Evolutionary conservation across 2,888 invertebrate genomes (phyloP).

Genomic region (Thelaira solivaga): DNA sequence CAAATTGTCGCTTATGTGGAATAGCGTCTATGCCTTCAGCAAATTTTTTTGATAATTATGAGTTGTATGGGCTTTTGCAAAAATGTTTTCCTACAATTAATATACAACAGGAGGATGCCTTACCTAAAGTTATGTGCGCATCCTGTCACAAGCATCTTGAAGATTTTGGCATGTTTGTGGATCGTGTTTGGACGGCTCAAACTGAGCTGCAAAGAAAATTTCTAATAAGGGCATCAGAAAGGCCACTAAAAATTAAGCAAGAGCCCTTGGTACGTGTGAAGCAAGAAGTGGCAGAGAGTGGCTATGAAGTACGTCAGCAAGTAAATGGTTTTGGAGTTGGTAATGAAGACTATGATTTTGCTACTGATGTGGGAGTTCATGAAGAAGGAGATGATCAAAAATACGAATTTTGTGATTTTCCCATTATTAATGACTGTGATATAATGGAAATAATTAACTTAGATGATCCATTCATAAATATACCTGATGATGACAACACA

Average conservation of each 20-base stretch:
- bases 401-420: slow-evolving; percentile 73
- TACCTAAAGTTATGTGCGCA: slow-evolving; percentile 74
- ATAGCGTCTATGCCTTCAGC: slow-evolving; percentile 66
- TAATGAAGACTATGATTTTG: slow-evolving; percentile 64
- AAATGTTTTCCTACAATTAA: slow-evolving; percentile 76
- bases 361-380: slow-evolving; percentile 63
- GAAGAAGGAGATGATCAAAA: slow-evolving; percentile 72
- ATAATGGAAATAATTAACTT: slow-evolving; percentile 77
- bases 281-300: slow-evolving; percentile 73
- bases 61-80: slow-evolving; percentile 75
- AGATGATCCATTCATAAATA: slow-evolving; percentile 76
- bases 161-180: slow-evolving; percentile 73
- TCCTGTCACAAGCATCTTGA: slow-evolving; percentile 71
- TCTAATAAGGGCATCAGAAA: slow-evolving; percentile 61
- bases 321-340: slow-evolving; percentile 67
- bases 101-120: slow-evolving; percentile 73
- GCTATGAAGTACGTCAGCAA: slow-evolving; percentile 70
- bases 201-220: slow-evolving; percentile 72
- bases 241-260: slow-evolving; percentile 75
- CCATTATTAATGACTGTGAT: slow-evolving; percentile 76
- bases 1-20: slow-evolving; percentile 74
- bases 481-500: slow-evolving; percentile 73
- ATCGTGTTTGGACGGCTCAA: slow-evolving; percentile 74
- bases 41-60: slow-evolving; percentile 73
- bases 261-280: slow-evolving; percentile 76